Conservation (phyloP, 2,113 vertebrate genomes). For the Acanthochromis polyacanthus region DNA sequence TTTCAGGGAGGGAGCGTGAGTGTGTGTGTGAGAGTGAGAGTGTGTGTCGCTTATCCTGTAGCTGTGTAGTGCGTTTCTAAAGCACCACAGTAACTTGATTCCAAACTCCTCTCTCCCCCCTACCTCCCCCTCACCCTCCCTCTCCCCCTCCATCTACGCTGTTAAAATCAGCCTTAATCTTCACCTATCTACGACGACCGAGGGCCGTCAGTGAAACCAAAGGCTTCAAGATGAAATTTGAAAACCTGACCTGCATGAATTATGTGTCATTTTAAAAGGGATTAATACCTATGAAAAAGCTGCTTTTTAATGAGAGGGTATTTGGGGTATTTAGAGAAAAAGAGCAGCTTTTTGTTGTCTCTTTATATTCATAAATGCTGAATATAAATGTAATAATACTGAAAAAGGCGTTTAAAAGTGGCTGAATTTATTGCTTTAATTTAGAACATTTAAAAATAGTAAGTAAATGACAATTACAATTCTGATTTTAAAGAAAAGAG, state of each 20-base stretch:
- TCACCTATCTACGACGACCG: neutral
- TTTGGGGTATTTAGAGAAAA: neutral
- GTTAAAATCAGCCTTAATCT: slow-evolving; percentile 42
- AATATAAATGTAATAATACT: too few species aligned
- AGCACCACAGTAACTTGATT: slow-evolving; percentile 39
- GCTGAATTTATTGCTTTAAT: neutral
- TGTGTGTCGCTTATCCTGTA: slow-evolving; percentile 32
- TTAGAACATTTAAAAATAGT: neutral
- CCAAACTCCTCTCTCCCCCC: neutral
- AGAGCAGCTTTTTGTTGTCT: too few species aligned
- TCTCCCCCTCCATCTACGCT: neutral
- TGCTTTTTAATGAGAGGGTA: neutral
- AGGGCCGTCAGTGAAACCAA: neutral
- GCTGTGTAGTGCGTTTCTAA: slow-evolving; percentile 27
- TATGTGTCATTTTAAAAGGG: too few species aligned
- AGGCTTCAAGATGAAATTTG: neutral
- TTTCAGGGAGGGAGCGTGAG: neutral
- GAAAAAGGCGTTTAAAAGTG: neutral
- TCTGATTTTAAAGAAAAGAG: neutral
- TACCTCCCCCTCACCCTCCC: neutral
- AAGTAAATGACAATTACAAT: neutral
- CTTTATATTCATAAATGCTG: too few species aligned
- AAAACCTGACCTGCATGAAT: too few species aligned
- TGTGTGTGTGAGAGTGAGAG: slow-evolving; percentile 10
- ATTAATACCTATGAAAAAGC: neutral